phyloP scores from a whole-genome alignment of 1,140 invertebrate genomes.

The Pachypsylla venusta region DNA sequence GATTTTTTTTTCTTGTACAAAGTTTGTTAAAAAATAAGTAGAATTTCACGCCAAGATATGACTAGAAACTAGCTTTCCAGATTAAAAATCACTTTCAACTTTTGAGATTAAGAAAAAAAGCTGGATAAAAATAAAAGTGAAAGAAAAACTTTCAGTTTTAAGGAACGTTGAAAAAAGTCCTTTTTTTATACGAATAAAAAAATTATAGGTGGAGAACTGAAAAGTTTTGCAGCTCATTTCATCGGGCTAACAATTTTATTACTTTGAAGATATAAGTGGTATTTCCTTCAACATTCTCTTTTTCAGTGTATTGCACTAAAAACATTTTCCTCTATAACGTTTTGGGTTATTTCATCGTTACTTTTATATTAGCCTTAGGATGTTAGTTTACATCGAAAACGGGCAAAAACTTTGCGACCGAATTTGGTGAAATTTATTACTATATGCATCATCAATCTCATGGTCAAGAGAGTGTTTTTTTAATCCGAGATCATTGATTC shows the following conservation, averaged over 20 bases:
- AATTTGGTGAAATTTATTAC: too few relatives aligned
- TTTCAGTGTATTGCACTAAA: too few relatives aligned
- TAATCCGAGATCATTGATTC: too few relatives aligned
- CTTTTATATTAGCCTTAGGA: too few relatives aligned
- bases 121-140: neutral
- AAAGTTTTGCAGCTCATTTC: neutral
- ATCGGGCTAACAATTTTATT: neutral
- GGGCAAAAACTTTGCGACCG: too few relatives aligned
- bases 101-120: neutral
- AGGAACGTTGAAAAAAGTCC: neutral
- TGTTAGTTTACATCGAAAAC: too few relatives aligned
- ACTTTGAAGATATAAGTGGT: neutral
- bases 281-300: too few relatives aligned
- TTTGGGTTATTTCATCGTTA: too few relatives aligned
- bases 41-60: too few relatives aligned
- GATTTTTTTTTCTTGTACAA: neutral
- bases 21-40: neutral
- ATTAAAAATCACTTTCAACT: constrained; percentile 8
- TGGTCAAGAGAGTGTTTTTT: too few relatives aligned
- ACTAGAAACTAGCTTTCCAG: neutral
- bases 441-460: too few relatives aligned
- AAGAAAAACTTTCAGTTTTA: constrained; percentile 2
- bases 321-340: too few relatives aligned
- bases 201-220: neutral
- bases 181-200: neutral